phyloP scores from a whole-genome alignment of 2,888 invertebrate genomes.

The Caradrina clavipalpis region DNA sequence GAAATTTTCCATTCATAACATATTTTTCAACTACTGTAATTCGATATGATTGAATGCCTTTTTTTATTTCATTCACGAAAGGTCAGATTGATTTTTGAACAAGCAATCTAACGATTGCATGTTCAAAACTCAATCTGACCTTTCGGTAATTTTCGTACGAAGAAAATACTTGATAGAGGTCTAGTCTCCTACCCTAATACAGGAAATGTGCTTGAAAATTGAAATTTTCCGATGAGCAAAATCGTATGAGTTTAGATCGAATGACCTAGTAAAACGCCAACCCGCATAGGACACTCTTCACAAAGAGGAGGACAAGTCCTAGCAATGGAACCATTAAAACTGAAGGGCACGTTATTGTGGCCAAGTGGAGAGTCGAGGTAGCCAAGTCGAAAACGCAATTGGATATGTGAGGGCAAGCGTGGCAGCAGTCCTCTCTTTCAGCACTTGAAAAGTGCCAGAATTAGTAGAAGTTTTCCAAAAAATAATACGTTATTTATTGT shows the following conservation, averaged over 20 bases:
- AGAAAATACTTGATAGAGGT: no score
- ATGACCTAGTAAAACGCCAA: neutral
- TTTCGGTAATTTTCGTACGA: no score
- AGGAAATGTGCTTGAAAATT: neutral
- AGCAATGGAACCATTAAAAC: neutral
- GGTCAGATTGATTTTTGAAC: neutral
- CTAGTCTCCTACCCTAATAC: neutral
- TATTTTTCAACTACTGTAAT: neutral
- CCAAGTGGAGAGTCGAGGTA: neutral
- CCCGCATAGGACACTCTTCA: neutral
- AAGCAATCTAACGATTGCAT: no score
- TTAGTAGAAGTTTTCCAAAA: no score
- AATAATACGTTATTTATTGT: no score
- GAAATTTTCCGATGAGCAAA: neutral
- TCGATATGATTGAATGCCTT: no score
- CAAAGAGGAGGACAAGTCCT: neutral
- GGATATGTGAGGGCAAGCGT: neutral
- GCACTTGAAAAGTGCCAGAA: no score
- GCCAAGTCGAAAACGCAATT: neutral
- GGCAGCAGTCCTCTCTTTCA: no score
- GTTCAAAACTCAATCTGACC: no score
- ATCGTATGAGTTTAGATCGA: neutral
- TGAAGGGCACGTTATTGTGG: neutral
- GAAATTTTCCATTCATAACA: neutral
- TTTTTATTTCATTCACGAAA: neutral